Conservation (phyloP, 2,888 invertebrate species). For the Acanthococcus lagerstroemiae region DNA sequence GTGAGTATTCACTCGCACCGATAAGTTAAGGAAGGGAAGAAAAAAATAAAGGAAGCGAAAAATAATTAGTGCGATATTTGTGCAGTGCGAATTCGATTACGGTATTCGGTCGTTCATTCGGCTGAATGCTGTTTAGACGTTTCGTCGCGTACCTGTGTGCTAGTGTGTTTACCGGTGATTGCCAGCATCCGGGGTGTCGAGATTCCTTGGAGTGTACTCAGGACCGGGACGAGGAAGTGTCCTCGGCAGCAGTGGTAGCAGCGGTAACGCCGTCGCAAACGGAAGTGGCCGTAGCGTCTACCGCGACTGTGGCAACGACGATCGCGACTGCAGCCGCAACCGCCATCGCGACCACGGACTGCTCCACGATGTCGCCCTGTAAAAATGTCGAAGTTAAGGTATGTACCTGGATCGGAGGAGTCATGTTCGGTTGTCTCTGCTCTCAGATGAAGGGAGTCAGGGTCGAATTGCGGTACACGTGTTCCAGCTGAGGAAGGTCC, state of each 20-base stretch:
- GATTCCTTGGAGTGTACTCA: constrained; percentile 10
- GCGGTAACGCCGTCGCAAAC: not conserved
- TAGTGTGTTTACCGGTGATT: constrained; percentile 25
- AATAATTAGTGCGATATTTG: too few relatives aligned
- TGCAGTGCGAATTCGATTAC: not conserved
- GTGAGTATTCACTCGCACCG: not conserved
- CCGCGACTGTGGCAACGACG: not conserved
- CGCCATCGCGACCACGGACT: not conserved
- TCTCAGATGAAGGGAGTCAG: too few relatives aligned
- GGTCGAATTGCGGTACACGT: too few relatives aligned
- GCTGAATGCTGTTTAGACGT: constrained; percentile 27
- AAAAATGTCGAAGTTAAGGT: constrained; percentile 17
- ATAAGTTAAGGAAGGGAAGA: not conserved
- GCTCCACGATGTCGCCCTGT: constrained; percentile 13
- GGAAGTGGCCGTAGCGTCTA: too few relatives aligned
- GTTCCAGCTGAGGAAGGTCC: too few relatives aligned
- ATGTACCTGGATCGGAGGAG: too few relatives aligned
- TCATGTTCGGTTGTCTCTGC: too few relatives aligned
- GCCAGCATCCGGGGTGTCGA: constrained; percentile 24
- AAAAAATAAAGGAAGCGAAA: too few relatives aligned
- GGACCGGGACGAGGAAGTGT: not conserved
- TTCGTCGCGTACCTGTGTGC: constrained; percentile 24
- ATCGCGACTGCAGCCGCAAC: not conserved
- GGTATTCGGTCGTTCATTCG: not conserved
- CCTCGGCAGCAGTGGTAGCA: not conserved